Percentiles rank a stretch among this genome's conserved stretches.
phyloP scores from a whole-genome alignment of 2,888 invertebrate species.

The Epinotia demarniana region DNA sequence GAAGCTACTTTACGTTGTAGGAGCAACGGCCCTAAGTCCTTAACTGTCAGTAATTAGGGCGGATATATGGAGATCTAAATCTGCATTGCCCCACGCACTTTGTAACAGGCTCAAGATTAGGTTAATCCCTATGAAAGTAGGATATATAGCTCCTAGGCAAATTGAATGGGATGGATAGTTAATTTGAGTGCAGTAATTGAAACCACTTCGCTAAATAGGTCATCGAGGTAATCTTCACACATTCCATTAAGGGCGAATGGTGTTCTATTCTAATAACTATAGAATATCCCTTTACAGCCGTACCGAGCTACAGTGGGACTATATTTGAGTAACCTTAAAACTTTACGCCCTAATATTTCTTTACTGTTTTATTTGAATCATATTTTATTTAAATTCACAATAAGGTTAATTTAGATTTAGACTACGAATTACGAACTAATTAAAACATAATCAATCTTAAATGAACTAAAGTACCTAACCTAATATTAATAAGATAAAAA shows the following conservation, averaged over 20 bases:
- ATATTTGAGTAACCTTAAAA: no score
- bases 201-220: constrained; percentile 27
- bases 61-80: constrained; percentile 4
- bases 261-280: background rate
- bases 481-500: no score
- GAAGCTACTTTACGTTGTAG: no score
- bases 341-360: no score
- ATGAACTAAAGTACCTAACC: no score
- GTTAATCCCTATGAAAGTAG: constrained; percentile 1
- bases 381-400: no score
- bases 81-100: background rate
- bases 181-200: constrained; percentile 16
- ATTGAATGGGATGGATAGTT: constrained; percentile 28
- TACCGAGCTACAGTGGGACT: no score
- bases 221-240: constrained; percentile 25
- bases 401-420: no score
- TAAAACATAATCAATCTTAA: no score
- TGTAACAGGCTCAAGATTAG: background rate
- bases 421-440: no score
- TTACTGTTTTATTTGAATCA: no score
- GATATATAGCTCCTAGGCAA: constrained; percentile 25
- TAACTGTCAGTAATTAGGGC: background rate
- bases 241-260: constrained; percentile 14
- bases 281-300: background rate
- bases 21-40: background rate